These are phyloP conservation scores for Xanthorhoe spadicearia DNA, from an alignment of 2,888 invertebrate genomes.

Conservation along the genomic window DNA sequence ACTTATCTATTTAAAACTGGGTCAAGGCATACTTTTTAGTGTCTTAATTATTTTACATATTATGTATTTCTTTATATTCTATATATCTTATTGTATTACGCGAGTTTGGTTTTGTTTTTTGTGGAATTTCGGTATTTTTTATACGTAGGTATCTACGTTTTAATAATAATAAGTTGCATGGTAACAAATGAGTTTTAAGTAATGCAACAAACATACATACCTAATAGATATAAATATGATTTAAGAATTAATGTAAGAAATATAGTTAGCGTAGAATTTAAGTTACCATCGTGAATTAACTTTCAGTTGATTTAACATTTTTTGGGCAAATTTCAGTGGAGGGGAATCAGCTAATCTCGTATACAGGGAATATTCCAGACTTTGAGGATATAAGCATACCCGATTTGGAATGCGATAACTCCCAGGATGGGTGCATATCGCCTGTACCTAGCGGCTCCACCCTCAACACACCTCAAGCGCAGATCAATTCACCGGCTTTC, in stretches of 20 bases:
- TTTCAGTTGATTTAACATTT: conserved; percentile 40
- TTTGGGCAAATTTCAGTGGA: conserved; percentile 75
- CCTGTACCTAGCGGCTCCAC: conserved; percentile 60
- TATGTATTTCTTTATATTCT: neutral
- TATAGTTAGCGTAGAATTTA: conserved; percentile 2
- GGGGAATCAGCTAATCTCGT: conserved; percentile 83
- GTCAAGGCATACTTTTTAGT: conserved; percentile 1
- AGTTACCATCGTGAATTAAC: conserved; percentile 19
- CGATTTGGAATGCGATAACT: conserved; percentile 69
- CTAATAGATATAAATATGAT: conserved; percentile 8
- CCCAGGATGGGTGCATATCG: conserved; percentile 60
- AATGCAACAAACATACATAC: neutral
- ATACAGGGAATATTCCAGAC: conserved; percentile 83
- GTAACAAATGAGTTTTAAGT: neutral
- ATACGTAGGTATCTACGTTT: neutral
- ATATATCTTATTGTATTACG: conserved; percentile 10
- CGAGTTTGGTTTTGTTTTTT: conserved; percentile 25
- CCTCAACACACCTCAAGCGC: conserved; percentile 76
- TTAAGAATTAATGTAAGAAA: conserved; percentile 1
- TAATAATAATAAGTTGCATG: conserved; percentile 12
- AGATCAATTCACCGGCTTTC: conserved; percentile 65
- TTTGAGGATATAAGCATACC: conserved; percentile 80
- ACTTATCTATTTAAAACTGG: neutral
- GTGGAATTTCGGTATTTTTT: conserved; percentile 23
- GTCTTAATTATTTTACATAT: neutral